These are phyloP conservation scores for Mycalesis mineus DNA, from an alignment of 2,888 invertebrate species.

Conservation along the genomic window DNA sequence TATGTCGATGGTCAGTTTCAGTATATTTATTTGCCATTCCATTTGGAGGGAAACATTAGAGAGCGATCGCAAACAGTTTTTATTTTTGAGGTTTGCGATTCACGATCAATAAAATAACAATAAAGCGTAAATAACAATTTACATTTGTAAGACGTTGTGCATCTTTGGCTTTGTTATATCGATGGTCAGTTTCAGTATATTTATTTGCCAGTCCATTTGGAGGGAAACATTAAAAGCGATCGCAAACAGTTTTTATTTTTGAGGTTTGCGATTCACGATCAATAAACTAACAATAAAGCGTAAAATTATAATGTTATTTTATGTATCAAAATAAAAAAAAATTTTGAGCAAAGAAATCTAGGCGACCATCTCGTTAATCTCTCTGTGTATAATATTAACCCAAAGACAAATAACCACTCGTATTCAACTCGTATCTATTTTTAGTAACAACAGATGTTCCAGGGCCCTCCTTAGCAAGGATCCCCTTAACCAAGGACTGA, in stretches of 20 bases:
- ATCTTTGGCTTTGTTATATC: background rate
- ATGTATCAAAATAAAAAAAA: no score
- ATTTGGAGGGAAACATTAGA: constrained; percentile 1
- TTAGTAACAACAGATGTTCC: no score
- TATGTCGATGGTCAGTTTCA: background rate
- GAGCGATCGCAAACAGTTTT: constrained; percentile 1
- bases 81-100: background rate
- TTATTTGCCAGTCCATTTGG: constrained; percentile 17
- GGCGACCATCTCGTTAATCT: no score
- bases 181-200: background rate
- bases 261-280: background rate
- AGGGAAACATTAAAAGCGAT: background rate
- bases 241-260: background rate
- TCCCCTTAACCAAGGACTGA: no score
- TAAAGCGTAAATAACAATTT: background rate
- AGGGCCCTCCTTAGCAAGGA: no score
- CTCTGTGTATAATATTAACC: no score
- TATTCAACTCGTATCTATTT: no score
- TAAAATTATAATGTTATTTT: no score
- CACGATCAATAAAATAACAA: background rate
- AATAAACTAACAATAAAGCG: background rate
- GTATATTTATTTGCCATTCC: constrained; percentile 14
- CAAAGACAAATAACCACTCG: no score
- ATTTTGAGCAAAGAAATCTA: no score
- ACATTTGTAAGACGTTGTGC: no score